Base-by-base conservation (phyloP, 2,888 invertebrate species). In the Dorcus parallelipipedus region DNA sequence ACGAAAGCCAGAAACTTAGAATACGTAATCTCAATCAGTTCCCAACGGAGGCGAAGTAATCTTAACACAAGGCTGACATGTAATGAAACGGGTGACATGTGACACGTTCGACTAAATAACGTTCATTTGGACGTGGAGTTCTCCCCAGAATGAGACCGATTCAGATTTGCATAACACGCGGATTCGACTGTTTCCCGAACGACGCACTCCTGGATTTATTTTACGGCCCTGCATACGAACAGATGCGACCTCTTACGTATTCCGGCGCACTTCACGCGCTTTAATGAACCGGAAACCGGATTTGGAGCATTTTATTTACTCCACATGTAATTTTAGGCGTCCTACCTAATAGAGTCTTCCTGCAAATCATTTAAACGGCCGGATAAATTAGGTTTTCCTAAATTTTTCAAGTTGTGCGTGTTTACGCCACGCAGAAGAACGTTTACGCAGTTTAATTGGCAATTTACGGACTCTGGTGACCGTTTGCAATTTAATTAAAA, bases 31-130 rank as follows among this genome's bases (percentile, higher is more conserved):
- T 67, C 69, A 66, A 69, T 71, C 71, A 66, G 59, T 64, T 72
- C 73, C 71, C 74, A 56, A 62, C 69, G 73, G 74, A 71, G 69
- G 66, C 69, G 67, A 68, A 70, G 71, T 71, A 72, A 72, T 72
- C 71, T 73, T 67, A 68, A 69, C 67, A 68, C 69, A 71, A 66
- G 65, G 65, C 67, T 72, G 73, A 72, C 73, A 72, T 65, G 71
- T 71, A 73, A 74, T 73, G 73, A 75, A 75, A 71, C 69, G 69
- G 65, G 69, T 73, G 75, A 74, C 72, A 68, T 73, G 73, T 71
- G 73, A 72, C 73, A 71, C 70, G 71, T 68, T 69, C 67, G 62
- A 70, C 71, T 73, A 73, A 74, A 73, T 73, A 73, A 73, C 73
- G 68, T 72, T 72, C 73, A 70, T 73, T 73, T 70, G 67, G 63